A percentile compares a stretch with the other conserved stretches of the same genome.
phyloP scores from a whole-genome alignment of 1,140 invertebrate species.

The Pentalonia nigronervosa region DNA sequence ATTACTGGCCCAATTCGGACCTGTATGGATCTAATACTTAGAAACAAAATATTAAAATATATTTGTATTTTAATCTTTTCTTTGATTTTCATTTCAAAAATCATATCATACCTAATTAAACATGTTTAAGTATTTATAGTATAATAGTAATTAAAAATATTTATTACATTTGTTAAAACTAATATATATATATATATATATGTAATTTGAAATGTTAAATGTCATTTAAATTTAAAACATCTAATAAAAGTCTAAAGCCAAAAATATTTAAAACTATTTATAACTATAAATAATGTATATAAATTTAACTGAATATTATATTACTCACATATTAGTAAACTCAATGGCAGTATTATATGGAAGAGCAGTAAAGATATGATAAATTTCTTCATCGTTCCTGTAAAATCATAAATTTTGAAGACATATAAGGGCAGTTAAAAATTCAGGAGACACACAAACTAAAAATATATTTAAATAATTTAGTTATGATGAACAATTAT shows the following conservation, averaged over 20 bases:
- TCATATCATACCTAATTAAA: neutral
- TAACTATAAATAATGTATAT: neutral
- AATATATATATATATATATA: neutral
- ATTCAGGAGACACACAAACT: neutral
- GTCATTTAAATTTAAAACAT: neutral
- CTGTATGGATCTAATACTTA: neutral
- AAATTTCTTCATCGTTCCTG: constrained; percentile 52
- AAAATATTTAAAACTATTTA: neutral
- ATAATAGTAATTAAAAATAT: neutral
- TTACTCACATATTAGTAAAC: constrained; percentile 51
- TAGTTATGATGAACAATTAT: neutral
- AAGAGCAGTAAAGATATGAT: constrained; percentile 42
- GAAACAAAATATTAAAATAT: neutral
- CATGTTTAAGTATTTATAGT: neutral
- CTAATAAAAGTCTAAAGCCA: neutral
- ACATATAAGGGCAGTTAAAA: neutral
- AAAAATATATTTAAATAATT: constrained; percentile 31
- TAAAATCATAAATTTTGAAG: constrained; percentile 7
- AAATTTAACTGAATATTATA: neutral
- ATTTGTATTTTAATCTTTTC: neutral
- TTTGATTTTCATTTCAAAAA: neutral
- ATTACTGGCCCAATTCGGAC: too few species aligned
- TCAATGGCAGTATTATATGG: constrained; percentile 41
- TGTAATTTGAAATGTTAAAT: neutral
- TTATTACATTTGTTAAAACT: neutral